Conservation (phyloP, 2,113 vertebrate genomes). For the Blennius ocellaris region DNA sequence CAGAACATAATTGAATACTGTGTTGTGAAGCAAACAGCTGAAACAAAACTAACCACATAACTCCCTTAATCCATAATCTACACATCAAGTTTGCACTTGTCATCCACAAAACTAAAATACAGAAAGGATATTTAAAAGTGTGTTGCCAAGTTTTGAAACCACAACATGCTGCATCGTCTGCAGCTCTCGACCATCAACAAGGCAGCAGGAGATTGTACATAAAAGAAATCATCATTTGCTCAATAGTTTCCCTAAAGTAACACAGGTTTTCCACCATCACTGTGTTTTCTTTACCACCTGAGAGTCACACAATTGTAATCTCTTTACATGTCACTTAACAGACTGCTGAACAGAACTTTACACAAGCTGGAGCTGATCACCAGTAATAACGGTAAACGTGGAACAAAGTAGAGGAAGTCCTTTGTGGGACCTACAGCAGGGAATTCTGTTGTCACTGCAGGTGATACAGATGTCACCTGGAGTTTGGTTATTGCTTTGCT, state of each 20-base stretch:
- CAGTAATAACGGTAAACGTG: background rate
- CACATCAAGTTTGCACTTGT: background rate
- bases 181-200: too few relatives aligned
- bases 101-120: background rate
- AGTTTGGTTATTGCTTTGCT: conserved; percentile 64
- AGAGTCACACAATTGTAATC: background rate
- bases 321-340: conserved; percentile 3
- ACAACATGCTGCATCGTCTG: background rate
- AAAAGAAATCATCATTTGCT: background rate
- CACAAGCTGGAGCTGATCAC: background rate
- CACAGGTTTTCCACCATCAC: background rate
- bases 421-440: background rate
- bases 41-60: background rate
- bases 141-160: background rate
- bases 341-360: background rate
- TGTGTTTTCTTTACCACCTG: too few relatives aligned
- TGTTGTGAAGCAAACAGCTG: background rate
- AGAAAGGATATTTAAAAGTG: background rate
- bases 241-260: background rate
- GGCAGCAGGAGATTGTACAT: conserved; percentile 4
- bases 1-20: background rate
- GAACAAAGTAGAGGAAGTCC: background rate
- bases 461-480: conserved; percentile 62
- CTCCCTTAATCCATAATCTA: background rate
- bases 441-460: conserved; percentile 25